Evolutionary conservation across 2,797 vertebrate species (phyloP).

Genomic region (Etheostoma nigrum): DNA sequence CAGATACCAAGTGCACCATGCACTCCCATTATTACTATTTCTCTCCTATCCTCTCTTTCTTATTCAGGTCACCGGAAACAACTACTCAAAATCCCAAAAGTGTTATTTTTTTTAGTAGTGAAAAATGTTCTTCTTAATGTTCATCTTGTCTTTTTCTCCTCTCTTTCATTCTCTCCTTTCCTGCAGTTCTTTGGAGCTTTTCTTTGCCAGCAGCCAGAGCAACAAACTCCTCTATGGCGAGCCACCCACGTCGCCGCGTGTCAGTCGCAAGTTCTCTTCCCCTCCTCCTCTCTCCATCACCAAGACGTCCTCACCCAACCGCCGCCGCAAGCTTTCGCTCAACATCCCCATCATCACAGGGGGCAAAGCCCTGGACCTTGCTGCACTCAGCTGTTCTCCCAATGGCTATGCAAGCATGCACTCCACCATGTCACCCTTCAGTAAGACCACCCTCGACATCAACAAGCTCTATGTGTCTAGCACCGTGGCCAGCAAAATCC

Average conservation of each 20-base stretch:
- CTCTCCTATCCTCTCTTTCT: constrained; percentile 7
- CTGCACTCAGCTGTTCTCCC: constrained; percentile 91
- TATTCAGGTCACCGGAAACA: constrained; percentile 20
- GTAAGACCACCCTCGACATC: constrained; percentile 94
- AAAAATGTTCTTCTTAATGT: background rate
- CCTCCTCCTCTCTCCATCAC: constrained; percentile 93
- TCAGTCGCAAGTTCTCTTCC: constrained; percentile 95
- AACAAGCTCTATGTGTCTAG: constrained; percentile 94
- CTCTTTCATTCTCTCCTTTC: constrained; percentile 3
- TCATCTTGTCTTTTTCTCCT: constrained; percentile 13
- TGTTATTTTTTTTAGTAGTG: background rate
- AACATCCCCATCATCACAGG: constrained; percentile 98
- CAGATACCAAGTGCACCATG: constrained; percentile 40
- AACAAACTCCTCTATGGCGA: constrained; percentile 96
- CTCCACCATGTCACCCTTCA: constrained; percentile 90
- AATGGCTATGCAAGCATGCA: constrained; percentile 90
- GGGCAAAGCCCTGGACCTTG: constrained; percentile 95
- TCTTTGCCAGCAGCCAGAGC: constrained; percentile 96
- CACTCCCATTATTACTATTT: constrained; percentile 27
- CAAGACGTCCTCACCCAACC: constrained; percentile 93
- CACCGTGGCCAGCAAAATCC: constrained; percentile 87
- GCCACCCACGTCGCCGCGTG: constrained; percentile 94
- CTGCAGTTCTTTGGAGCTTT: constrained; percentile 92
- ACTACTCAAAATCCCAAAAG: constrained; percentile 19
- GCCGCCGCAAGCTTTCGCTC: constrained; percentile 95